These are phyloP conservation scores for Andrena cerasifolii DNA, from an alignment of 1,140 invertebrate genomes.

Conservation along the genomic window DNA sequence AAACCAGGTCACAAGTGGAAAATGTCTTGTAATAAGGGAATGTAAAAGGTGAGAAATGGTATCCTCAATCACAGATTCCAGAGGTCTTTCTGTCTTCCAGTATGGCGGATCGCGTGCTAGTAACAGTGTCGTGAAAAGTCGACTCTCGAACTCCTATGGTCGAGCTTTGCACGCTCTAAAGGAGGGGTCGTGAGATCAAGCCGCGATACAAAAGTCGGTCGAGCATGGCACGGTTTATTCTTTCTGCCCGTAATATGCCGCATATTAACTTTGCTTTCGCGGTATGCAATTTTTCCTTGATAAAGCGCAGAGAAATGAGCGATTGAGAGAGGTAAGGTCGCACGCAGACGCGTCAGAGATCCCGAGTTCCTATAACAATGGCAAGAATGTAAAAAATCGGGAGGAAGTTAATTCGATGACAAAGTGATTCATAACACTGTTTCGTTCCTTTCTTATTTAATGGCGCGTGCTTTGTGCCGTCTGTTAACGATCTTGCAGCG, in stretches of 20 bases:
- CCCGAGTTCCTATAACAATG: neutral
- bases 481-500: too few relatives aligned
- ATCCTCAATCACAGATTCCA: neutral
- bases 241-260: slow-evolving; percentile 30
- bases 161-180: slow-evolving; percentile 49
- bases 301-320: slow-evolving; percentile 33
- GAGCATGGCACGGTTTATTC: slow-evolving; percentile 38
- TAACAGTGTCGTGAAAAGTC: slow-evolving; percentile 21
- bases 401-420: too few relatives aligned
- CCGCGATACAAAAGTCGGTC: slow-evolving; percentile 62
- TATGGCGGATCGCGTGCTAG: slow-evolving; percentile 17
- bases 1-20: slow-evolving; percentile 11
- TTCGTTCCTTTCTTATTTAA: too few relatives aligned
- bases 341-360: neutral
- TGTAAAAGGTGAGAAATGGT: neutral
- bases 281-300: slow-evolving; percentile 43
- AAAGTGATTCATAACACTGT: too few relatives aligned
- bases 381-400: too few relatives aligned
- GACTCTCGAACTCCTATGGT: slow-evolving; percentile 31
- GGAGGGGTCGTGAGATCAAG: slow-evolving; percentile 54
- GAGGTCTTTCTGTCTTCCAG: neutral
- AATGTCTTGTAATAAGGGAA: neutral
- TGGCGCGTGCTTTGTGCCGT: too few relatives aligned
- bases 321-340: slow-evolving; percentile 11
- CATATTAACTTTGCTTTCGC: slow-evolving; percentile 59